Base-by-base conservation (phyloP, 1,140 invertebrate genomes). In the Drosophila santomea region DNA sequence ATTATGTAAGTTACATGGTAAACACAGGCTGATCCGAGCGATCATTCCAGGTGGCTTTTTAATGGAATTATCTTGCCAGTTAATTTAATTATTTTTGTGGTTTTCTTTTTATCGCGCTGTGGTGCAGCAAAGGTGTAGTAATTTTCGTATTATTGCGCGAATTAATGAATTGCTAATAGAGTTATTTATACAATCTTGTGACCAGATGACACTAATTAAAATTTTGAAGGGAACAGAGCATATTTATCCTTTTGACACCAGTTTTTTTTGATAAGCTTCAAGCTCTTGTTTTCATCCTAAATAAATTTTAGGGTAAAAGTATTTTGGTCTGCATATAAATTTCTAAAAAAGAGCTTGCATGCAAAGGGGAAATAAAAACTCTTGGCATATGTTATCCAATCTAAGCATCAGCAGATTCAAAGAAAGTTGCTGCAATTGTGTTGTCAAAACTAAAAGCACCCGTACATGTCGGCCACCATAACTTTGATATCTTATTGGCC, bases 401-500 rank as follows among this genome's bases (percentile, higher is more conserved):
- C 4, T 14, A 51, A 52, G 50, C 15, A 14, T 36, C 32, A 52
- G 15, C 25, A 10, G 7, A n/a, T 12, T 28, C 15, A 11, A 56
- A 32, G 36, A 58, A 58, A 52, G 15, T 11, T 11, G 1, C 11
- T 3, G 12, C 32, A 28, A 6, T n/a, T 63, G 38, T 50, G 43
- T 35, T 38, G 32, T 59, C 57, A 38, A 44, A 35, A 43, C 50
- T 35, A 20, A 55, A 4, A 35, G 8, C 11, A 4, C 6, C 14
- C 32, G 15, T 23, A 14, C 38, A 47, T 63, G 32, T 23, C 14
- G 3, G 8, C 15, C 15, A 1, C 44, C 68, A 71, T 71, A 71
- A 71, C 66, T 58, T 44, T 36, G 44, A 71, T 58, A 71, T 71
- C 36, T 71, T 71, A 71, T 38, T 48, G 36, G 25, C 36, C 43